Evolutionary conservation across 2,888 invertebrate species (phyloP), one percentile per base, ranked within the genome.

Genomic region (Linyphia triangularis): DNA sequence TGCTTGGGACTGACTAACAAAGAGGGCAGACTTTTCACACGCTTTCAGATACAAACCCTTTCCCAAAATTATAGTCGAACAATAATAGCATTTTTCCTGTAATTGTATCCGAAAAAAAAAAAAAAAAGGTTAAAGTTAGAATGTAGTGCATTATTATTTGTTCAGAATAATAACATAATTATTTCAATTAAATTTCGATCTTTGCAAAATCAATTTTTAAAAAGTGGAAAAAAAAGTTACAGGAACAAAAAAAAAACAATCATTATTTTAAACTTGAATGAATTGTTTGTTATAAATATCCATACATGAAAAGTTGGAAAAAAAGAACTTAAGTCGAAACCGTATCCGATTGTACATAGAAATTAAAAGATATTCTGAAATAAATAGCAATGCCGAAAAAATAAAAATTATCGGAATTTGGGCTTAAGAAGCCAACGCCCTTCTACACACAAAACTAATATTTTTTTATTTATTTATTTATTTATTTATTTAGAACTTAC

Each of bases 21-120:
- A 67, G 59, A 59, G 33, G 19, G n/a, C 33, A 30, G 51, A 51
- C 16, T 33, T 63, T 77, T 77, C 77, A 63, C 77, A 77, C 61
- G 77, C 16, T 73, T 51, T 26, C 19, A 73, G 43, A n/a, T 26
- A 30, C 51, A n/a, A 77, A 77, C 40, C 61, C 40, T 77, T 63
- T 40, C 24, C 63, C n/a, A 63, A 63, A 61, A 61, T 26, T 22
- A 26, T 26, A 61, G 10, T 24, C 26, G 3, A 1, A 3, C 7
- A 61, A 61, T 33, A 33, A 59, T 59, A 33, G 26, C 63, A 37
- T 59, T 63, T 37, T 24, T 1, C 51, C 5, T 51, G n/a, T 16
- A 16, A 51, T n/a, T 51, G 16, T 13, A n/a, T 13, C n/a, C 13
- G 13, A 24, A 40, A 24, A 10, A 1, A 2, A 40, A 16, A 4